A percentile compares a stretch with the other conserved stretches of the same genome.
These are phyloP conservation scores for Hemibagrus wyckioides DNA, from an alignment of 2,113 vertebrate species.

Conservation along the genomic window DNA sequence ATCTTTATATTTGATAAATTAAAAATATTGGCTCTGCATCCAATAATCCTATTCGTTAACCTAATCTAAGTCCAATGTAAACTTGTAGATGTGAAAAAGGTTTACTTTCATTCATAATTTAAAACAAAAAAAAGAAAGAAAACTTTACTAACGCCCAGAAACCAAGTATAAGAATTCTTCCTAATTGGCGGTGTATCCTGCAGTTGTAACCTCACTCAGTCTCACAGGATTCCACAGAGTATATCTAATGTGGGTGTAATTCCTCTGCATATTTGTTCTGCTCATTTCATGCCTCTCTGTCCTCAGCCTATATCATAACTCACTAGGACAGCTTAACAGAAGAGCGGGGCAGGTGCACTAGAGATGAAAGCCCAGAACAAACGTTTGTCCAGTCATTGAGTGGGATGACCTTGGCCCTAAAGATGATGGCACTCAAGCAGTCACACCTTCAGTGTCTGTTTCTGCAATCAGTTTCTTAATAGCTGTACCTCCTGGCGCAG, in stretches of 20 bases:
- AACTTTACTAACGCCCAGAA: background rate
- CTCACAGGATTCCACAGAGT: constrained; percentile 46
- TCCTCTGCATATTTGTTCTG: constrained; percentile 82
- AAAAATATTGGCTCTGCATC: background rate
- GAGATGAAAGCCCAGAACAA: constrained; percentile 89
- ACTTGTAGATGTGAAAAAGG: background rate
- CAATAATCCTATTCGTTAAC: background rate
- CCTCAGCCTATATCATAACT: constrained; percentile 78
- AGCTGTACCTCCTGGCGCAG: constrained; percentile 44
- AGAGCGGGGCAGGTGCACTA: constrained; percentile 70
- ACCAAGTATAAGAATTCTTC: background rate
- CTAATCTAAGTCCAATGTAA: background rate
- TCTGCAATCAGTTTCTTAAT: constrained; percentile 82
- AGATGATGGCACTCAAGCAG: constrained; percentile 79
- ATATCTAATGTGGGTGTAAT: constrained; percentile 72
- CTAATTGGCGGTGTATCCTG: constrained; percentile 4
- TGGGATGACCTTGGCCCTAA: constrained; percentile 69
- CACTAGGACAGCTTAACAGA: constrained; percentile 76
- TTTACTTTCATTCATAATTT: background rate
- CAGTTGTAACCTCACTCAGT: constrained; percentile 27
- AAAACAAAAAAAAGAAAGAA: background rate
- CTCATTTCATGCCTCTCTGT: constrained; percentile 84
- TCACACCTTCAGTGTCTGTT: constrained; percentile 83
- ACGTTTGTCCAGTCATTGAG: constrained; percentile 76
- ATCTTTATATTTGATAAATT: background rate